These are phyloP conservation scores for Eustalomyia histrio DNA, from an alignment of 2,888 invertebrate genomes.

Conservation along the genomic window DNA sequence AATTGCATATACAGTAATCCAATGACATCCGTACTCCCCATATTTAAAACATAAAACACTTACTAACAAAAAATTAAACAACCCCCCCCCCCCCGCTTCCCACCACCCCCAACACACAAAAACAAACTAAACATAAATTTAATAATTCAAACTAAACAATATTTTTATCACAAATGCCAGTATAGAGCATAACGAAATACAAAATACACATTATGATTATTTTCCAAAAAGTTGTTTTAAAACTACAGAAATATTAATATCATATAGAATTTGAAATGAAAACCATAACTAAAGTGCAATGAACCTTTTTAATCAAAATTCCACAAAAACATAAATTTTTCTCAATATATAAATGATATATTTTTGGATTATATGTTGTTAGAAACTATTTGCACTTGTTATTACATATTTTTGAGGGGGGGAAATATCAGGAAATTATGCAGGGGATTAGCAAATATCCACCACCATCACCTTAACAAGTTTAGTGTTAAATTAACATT, in stretches of 20 bases:
- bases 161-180: slow-evolving; percentile 21
- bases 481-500: slow-evolving; percentile 38
- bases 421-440: background rate
- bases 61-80: slow-evolving; percentile 7
- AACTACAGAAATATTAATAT: slow-evolving; percentile 34
- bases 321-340: background rate
- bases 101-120: too few relatives aligned
- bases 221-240: slow-evolving; percentile 3
- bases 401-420: background rate
- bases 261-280: slow-evolving; percentile 41
- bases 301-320: slow-evolving; percentile 29
- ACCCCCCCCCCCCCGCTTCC: too few relatives aligned
- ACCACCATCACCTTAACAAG: slow-evolving; percentile 5
- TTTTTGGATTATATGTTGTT: background rate
- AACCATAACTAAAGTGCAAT: slow-evolving; percentile 58
- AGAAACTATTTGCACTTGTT: slow-evolving; percentile 35
- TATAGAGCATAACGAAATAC: slow-evolving; percentile 12
- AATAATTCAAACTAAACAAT: slow-evolving; percentile 9
- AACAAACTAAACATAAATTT: background rate
- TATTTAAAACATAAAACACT: background rate
- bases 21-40: background rate
- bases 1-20: slow-evolving; percentile 9
- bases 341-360: background rate
- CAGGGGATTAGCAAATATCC: slow-evolving; percentile 12
- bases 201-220: slow-evolving; percentile 35